Base-by-base conservation (phyloP, 1,140 invertebrate genomes). In the Caenorhabditis inopinata region DNA sequence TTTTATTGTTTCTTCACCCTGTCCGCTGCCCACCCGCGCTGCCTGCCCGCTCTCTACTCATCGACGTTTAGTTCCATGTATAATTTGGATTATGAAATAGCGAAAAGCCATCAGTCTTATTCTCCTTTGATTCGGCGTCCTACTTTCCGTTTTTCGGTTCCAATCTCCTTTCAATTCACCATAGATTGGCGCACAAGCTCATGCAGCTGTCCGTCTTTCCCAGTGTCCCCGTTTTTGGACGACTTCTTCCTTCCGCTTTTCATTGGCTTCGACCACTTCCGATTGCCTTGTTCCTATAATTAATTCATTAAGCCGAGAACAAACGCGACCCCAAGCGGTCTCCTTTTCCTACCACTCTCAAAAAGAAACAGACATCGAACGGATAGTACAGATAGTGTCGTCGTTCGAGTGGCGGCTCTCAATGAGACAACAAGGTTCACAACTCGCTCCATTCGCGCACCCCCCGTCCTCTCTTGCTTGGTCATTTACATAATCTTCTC, bases 251-350 rank as follows among this genome's bases (percentile, higher is more conserved):
- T 11, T 27, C 32, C 38, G 6, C 14, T 42, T 14, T 5, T 42
- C 38, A 14, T 14, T 14, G 38, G 32, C 21, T 68, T 68, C 29
- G 16, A n/a, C 16, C 21, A 12, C 58, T 68, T 68, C 58, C 58
- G 58, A 68, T 68, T 68, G 58, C 32, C 58, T 68, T 68, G 58
- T 68, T 68, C 58, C 58, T 68, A 68, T 68, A 68, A 68, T 68
- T 68, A 68, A 68, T 68, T 68, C 58, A 68, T 68, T 68, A 68
- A 68, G 58, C 58, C 58, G 58, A 68, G 58, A 68, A 68, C 58
- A 68, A 68, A 68, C 58, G 32, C n/a, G 5, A 23, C 9, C n/a
- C n/a, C n/a, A 42, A 5, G 38, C 6, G 38, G 38, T 42, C 14
- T 42, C 38, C 14, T 42, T 42, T 42, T 42, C 38, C 14, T 42